Base-by-base conservation (phyloP, 2,113 vertebrate species). In the Hiodon tergisus region DNA sequence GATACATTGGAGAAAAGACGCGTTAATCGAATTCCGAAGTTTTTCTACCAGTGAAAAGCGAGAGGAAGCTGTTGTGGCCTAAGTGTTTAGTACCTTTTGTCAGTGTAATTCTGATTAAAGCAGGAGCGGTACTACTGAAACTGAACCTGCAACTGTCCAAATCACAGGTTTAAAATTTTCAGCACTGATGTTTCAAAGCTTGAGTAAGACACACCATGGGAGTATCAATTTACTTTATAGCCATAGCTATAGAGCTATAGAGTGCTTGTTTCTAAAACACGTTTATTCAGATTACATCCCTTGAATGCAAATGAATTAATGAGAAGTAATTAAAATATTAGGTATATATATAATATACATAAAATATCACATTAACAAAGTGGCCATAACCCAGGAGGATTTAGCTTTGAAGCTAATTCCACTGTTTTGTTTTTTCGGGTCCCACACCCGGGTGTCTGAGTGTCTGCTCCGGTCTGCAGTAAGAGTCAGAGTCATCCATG, bases 1-100 rank as follows among this genome's bases (percentile, higher is more conserved):
- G 16, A 10, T 16, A 84, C 81, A 78, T 85, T 84, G 85, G 75
- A 83, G 76, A 75, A 66, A 68, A 73, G 80, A 70, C 69, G 75
- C 82, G 84, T 87, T 87, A 88, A 84, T 89, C 86, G 83, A 77
- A 59, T 84, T 83, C 81, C 78, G 71, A 71, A 57, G 77, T 79
- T 84, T 82, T 83, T 77, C 77, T 77, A 76, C 80, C 74, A 74
- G 80, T 82, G 69, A 83, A 85, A 85, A 31, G 31, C 31, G 31
- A 31, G 31, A 31, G 31, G 31, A 31, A 31, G 31, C 31, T 31
- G 31, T 31, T 31, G 31, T 31, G 31, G 31, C 31, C 31, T 31
- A 31, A 31, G 31, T 31, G 31, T 31, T 31, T 31, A 31, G 31
- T 31, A 31, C 31, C 31, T 31, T 31, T 31, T 86, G 85, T 87